A percentile compares a stretch with the other conserved stretches of the same genome.
These are phyloP conservation scores for Musca domestica DNA, from an alignment of 1,140 invertebrate species.

Conservation along the genomic window DNA sequence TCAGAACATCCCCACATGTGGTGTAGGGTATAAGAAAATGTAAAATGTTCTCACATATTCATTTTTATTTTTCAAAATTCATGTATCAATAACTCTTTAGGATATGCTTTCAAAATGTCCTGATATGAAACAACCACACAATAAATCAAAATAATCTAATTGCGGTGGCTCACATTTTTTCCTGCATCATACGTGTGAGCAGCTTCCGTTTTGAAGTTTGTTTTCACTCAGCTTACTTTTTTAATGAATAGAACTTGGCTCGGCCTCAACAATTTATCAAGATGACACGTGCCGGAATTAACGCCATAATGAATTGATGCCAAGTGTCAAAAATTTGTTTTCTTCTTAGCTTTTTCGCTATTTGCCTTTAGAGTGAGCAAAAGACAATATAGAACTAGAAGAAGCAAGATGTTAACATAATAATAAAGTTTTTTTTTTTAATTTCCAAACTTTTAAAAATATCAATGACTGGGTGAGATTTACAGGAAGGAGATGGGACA, in stretches of 20 bases:
- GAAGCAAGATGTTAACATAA: background rate
- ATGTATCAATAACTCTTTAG: too few relatives aligned
- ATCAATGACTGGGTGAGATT: background rate
- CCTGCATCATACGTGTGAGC: constrained; percentile 5
- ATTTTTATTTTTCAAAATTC: too few relatives aligned
- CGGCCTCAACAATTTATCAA: constrained; percentile 27
- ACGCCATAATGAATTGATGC: constrained; percentile 30
- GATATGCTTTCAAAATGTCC: too few relatives aligned
- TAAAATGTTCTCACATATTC: too few relatives aligned
- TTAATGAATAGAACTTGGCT: background rate
- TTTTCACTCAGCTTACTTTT: background rate
- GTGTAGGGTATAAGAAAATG: too few relatives aligned
- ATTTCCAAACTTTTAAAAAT: background rate
- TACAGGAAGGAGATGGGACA: background rate
- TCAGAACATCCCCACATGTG: too few relatives aligned
- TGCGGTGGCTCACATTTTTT: background rate
- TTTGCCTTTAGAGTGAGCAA: background rate
- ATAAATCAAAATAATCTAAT: background rate
- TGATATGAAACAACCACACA: background rate
- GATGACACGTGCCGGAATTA: constrained; percentile 31
- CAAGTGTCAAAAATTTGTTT: constrained; percentile 21
- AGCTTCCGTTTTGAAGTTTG: constrained; percentile 16
- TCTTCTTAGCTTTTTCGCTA: background rate
- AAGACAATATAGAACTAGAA: background rate
- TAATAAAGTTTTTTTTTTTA: background rate